These are phyloP conservation scores for Falco rusticolus DNA, from an alignment of 2,797 vertebrate genomes.

Conservation along the genomic window DNA sequence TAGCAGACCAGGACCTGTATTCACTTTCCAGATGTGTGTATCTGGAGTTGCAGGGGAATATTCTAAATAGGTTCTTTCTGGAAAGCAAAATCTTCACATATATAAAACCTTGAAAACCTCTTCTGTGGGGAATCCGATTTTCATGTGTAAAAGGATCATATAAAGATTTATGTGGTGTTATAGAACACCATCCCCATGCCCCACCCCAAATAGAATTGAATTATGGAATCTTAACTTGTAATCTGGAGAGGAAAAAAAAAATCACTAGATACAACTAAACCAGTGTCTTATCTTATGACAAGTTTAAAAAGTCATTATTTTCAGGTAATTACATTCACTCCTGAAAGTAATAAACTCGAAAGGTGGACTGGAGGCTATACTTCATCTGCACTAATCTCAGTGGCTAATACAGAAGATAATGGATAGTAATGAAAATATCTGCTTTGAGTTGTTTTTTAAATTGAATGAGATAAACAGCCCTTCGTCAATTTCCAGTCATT, in stretches of 20 bases:
- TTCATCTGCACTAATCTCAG: not conserved
- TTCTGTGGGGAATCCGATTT: not conserved
- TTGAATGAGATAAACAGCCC: not conserved
- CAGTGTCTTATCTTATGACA: not conserved
- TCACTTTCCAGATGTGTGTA: not conserved
- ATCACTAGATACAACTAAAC: not conserved
- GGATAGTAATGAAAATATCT: not conserved
- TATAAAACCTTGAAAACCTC: not conserved
- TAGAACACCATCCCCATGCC: fast-evolving
- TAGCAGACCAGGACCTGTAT: not conserved
- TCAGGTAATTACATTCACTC: not conserved
- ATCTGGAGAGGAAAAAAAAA: not conserved
- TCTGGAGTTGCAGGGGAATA: not conserved
- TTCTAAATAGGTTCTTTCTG: not conserved
- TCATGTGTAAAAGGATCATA: not conserved
- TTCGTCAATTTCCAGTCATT: not conserved
- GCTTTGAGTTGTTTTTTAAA: not conserved
- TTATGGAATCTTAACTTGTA: not conserved
- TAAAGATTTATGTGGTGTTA: not conserved
- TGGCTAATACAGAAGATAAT: not conserved
- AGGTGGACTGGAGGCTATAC: not conserved
- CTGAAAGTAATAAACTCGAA: not conserved
- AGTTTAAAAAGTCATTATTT: not conserved
- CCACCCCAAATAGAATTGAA: not conserved
- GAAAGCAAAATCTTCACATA: not conserved